Base-by-base conservation (phyloP, 1,140 invertebrate species). In the Drosophila ficusphila region DNA sequence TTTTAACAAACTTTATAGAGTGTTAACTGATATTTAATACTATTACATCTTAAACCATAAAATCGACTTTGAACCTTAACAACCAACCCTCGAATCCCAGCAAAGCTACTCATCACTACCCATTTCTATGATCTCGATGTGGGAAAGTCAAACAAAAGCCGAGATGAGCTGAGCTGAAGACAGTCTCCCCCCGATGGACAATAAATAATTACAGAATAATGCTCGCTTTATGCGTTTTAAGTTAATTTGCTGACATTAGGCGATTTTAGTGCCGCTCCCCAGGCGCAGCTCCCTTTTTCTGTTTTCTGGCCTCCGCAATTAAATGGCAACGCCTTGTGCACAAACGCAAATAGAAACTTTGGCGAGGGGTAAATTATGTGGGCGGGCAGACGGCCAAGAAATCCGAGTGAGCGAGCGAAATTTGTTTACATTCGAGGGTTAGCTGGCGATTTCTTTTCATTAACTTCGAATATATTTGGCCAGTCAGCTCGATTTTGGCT, bases 141-240 rank as follows among this genome's bases (percentile, higher is more conserved):
- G 82, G 70, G 74, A 82, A 90, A 82, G 41, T 42, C 71, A 86
- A 82, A 88, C 70, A 88, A 68, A 75, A 48, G 54, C 53, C 39
- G 16, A 23, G 29, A 31, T 58, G 54, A 33, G 44, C 42, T 33
- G 36, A 34, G 7, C 5, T 29, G 23, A 12, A 18, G 1, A 0
- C 23, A 19, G 54, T 11, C 8, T 8, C 44, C 34, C 39, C 8
- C 3, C 7, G 49, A 52, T 16, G 44, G 52, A 52, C 69, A 64
- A 67, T 89, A 89, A 89, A 89, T 89, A 89, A 89, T 89, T 89
- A 89, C 83, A 89, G 85, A 89, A 89, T 89, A 89, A 89, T 89
- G 83, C 67, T 61, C 83, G 79, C 83, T 89, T 76, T 89, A 89
- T 89, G 83, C 83, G 83, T 89, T 89, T 89, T 89, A 88, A 89